These are phyloP conservation scores for Apamea crenata DNA, from an alignment of 2,888 invertebrate species.

Conservation along the genomic window DNA sequence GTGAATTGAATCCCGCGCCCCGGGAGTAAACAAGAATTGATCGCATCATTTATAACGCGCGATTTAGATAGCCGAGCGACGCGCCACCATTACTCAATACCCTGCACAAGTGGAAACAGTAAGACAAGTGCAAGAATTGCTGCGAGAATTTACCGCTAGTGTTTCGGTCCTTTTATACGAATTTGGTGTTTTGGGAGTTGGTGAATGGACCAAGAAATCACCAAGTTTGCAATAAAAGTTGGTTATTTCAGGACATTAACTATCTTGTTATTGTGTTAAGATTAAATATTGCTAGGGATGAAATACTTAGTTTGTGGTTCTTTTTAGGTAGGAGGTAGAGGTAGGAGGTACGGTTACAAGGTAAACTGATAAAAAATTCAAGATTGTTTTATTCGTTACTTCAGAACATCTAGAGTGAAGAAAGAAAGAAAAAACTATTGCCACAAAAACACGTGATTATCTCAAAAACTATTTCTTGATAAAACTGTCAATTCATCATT, in stretches of 20 bases:
- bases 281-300: not conserved
- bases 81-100: constrained; percentile 74
- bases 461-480: not conserved
- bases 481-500: not conserved
- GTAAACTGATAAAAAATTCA: not conserved
- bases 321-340: too few relatives aligned
- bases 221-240: too few relatives aligned
- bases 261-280: not conserved
- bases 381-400: constrained; percentile 1
- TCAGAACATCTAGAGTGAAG: not conserved
- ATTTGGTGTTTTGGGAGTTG: not conserved
- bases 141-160: not conserved
- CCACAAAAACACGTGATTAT: not conserved
- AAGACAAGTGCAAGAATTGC: constrained; percentile 29
- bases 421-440: not conserved
- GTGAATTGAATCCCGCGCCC: constrained; percentile 72
- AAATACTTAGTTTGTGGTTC: not conserved
- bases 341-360: not conserved
- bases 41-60: constrained; percentile 86
- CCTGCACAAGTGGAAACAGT: constrained; percentile 45
- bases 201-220: not conserved
- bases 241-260: not conserved
- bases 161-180: too few relatives aligned
- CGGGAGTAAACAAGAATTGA: constrained; percentile 85
- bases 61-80: constrained; percentile 82